Base-by-base conservation (phyloP, 2,888 invertebrate species). In the Lymantria monacha region DNA sequence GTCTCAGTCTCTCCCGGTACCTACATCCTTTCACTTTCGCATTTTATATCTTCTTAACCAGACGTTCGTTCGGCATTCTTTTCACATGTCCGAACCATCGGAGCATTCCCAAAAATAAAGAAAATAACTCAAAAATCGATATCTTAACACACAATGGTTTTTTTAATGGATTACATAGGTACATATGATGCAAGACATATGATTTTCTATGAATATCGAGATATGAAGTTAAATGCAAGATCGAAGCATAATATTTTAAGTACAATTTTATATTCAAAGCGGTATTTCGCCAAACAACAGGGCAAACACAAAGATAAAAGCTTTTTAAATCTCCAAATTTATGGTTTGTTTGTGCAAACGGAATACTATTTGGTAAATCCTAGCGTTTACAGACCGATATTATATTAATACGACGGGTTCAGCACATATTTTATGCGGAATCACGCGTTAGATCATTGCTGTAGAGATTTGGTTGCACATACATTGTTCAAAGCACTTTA, bases 301-400 rank as follows among this genome's bases (percentile, higher is more conserved):
- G 53, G 72, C 76, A 78, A 80, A 79, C 80, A 82, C 79, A 79
- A 79, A 81, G 83, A 83, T 81, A 81, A 81, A 81, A 82, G 81
- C 76, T 76, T 82, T 81, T 82, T 78, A 81, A 81, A 81, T 82
- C 81, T 78, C 80, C 71, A 55, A 84, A 85, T 85, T 85, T 85
- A 84, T 83, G 81, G 83, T 79, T 81, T 81, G 82, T 82, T 79
- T 80, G 81, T 74, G 79, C 81, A 76, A 83, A 83, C 79, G 72
- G 81, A 80, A 81, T 83, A 81, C 80, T 82, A 81, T 83, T 79
- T 57, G 69, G 67, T 60, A 69, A 67, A 73, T 70, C 66, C 65
- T 65, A 60, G 66, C 60, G 56, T 61, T 62, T 57, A 60, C 46
- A 62, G 62, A 59, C 74, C 75, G 76, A 81, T 83, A 81, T 83